Conservation (phyloP, 2,888 invertebrate species). For the Rhodophaea formosa region DNA sequence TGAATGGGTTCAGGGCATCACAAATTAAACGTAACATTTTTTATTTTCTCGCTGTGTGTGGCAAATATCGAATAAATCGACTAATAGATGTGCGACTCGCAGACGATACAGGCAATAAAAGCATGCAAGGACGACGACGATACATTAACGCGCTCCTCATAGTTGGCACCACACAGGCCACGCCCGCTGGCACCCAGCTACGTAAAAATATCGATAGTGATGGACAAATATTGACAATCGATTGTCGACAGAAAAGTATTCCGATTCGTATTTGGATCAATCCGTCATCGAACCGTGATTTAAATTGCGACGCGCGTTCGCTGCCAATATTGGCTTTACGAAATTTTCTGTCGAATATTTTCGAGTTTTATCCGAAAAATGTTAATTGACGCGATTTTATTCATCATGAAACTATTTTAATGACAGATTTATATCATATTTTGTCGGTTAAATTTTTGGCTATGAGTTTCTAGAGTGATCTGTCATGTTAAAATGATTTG, state of each 20-base stretch:
- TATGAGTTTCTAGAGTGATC: not conserved
- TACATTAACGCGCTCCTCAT: constrained; percentile 79
- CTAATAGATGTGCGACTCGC: constrained; percentile 56
- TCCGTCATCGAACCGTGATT: constrained; percentile 21
- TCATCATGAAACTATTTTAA: not conserved
- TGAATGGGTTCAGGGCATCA: not conserved
- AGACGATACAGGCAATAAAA: constrained; percentile 57
- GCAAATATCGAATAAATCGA: constrained; percentile 47
- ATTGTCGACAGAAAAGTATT: constrained; percentile 47
- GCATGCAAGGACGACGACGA: constrained; percentile 59
- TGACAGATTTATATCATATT: constrained; percentile 1
- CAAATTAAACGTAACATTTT: constrained; percentile 2
- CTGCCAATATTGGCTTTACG: constrained; percentile 13
- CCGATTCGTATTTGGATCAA: constrained; percentile 30
- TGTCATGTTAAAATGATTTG: constrained; percentile 12
- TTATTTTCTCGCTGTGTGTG: constrained; percentile 45
- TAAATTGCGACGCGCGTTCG: not conserved
- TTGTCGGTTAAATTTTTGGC: not conserved
- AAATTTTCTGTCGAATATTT: not conserved
- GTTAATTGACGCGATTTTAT: constrained; percentile 1
- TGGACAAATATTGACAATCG: constrained; percentile 44
- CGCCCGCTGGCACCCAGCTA: constrained; percentile 64
- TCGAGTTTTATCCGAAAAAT: not conserved
- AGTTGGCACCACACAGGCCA: constrained; percentile 71
- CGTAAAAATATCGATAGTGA: constrained; percentile 60